Conservation (phyloP, 2,888 invertebrate species). For the Parnassius mnemosyne region DNA sequence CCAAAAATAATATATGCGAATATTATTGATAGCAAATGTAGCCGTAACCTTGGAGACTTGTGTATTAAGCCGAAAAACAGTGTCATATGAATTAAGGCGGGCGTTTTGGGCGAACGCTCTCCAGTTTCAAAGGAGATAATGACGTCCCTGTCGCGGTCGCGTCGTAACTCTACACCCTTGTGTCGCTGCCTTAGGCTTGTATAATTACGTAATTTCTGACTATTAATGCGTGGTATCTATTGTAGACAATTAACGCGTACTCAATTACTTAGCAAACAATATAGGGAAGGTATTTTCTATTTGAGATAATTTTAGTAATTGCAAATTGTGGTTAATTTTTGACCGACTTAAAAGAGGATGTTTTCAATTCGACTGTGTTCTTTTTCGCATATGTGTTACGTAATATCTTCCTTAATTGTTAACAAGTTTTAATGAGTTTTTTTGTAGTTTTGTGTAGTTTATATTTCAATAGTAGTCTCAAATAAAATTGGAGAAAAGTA, state of each 20-base stretch:
- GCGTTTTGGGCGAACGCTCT: constrained; percentile 14
- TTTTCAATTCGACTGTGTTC: too few species aligned
- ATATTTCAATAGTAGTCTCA: too few species aligned
- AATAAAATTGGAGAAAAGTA: too few species aligned
- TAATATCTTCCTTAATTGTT: too few species aligned
- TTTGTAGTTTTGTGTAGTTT: too few species aligned
- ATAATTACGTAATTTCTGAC: constrained; percentile 18
- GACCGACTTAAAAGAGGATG: too few species aligned
- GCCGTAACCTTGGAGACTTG: constrained; percentile 15
- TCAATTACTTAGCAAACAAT: constrained; percentile 18
- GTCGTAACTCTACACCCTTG: constrained; percentile 15
- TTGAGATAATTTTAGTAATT: too few species aligned
- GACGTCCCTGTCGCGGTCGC: constrained; percentile 12
- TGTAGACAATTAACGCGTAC: constrained; percentile 15
- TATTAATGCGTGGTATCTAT: constrained; percentile 15
- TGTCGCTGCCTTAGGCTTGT: constrained; percentile 13
- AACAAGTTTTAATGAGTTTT: too few species aligned
- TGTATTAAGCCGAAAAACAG: constrained; percentile 10
- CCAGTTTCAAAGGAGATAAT: constrained; percentile 26
- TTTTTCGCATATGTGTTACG: too few species aligned
- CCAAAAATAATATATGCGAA: neutral
- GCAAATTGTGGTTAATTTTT: too few species aligned
- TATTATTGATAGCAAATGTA: neutral
- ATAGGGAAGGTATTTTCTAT: neutral
- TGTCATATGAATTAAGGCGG: constrained; percentile 21